Evolutionary conservation across 30 jellyfish, hydroid and myxozoan species (phyloP).

Genomic region (Hydractinia echinata): DNA sequence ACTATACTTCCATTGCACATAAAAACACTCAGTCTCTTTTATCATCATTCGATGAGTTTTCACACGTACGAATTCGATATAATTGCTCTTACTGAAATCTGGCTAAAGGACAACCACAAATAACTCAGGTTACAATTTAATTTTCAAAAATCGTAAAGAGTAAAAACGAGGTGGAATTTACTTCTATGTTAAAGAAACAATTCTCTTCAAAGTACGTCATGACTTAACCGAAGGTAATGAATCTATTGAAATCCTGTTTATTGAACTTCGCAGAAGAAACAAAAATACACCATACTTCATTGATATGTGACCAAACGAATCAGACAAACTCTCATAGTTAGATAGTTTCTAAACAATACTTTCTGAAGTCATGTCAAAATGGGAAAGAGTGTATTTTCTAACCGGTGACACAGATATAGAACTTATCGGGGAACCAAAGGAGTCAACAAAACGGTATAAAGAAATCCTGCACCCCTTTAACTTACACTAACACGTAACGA

Average conservation of each 20-base stretch:
- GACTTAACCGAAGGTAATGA: conserved; percentile 50
- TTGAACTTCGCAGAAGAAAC: conserved; percentile 61
- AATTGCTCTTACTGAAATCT: conserved; percentile 53
- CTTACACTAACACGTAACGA: conserved; percentile 33
- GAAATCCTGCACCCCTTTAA: conserved; percentile 41
- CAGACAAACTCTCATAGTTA: neutral
- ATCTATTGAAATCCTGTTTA: conserved; percentile 47
- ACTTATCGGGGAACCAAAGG: conserved; percentile 7
- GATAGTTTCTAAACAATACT: neutral
- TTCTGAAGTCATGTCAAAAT: neutral
- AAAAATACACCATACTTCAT: conserved; percentile 36
- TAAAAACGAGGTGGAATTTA: too few relatives aligned
- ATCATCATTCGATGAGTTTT: too few relatives aligned
- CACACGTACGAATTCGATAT: conserved; percentile 51
- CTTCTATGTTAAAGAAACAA: too few relatives aligned
- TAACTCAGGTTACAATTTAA: conserved; percentile 54
- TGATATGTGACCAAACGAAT: neutral
- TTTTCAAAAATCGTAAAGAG: conserved; percentile 44
- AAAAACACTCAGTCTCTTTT: too few relatives aligned
- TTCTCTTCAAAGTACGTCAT: conserved; percentile 39
- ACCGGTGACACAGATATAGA: conserved; percentile 51
- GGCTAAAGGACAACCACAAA: conserved; percentile 66
- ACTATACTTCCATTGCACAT: too few relatives aligned
- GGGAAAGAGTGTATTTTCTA: neutral
- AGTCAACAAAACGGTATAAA: conserved; percentile 28